Percentiles rank a stretch among this genome's conserved stretches.
Conservation (phyloP, 2,113 vertebrate species). For the Pleuronectes platessa region DNA sequence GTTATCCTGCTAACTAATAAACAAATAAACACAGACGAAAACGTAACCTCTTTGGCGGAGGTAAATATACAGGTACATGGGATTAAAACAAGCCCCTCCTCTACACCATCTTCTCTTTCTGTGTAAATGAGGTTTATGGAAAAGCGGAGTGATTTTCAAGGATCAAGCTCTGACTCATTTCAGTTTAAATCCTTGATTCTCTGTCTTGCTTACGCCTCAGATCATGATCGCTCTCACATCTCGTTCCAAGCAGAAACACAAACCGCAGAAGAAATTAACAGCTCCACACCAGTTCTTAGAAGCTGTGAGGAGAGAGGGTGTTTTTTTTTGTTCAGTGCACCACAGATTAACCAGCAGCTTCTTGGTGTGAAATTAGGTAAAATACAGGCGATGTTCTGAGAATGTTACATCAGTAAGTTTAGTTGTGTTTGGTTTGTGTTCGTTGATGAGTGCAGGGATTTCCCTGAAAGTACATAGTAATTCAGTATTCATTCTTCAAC, state of each 20-base stretch:
- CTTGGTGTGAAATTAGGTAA: not conserved
- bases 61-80: not conserved
- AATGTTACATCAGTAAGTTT: not conserved
- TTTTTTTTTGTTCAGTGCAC: not conserved
- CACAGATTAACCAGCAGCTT: not conserved
- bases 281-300: not conserved
- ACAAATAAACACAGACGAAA: no score
- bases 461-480: no score
- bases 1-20: no score
- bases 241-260: not conserved
- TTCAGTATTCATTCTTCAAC: not conserved
- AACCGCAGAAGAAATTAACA: conserved; percentile 2
- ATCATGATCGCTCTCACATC: not conserved
- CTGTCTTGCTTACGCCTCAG: no score
- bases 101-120: not conserved
- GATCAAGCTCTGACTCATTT: not conserved
- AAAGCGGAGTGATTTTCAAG: not conserved
- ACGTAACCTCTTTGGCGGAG: no score
- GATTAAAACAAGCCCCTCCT: not conserved
- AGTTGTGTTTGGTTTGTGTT: not conserved
- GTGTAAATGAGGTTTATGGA: not conserved
- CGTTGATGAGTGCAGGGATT: not conserved
- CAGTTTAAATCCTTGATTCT: not conserved
- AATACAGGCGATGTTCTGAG: not conserved
- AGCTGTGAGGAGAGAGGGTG: not conserved